Evolutionary conservation across 30 jellyfish, hydroid and myxozoan species (phyloP).

Genomic region (Mastigias papua): DNA sequence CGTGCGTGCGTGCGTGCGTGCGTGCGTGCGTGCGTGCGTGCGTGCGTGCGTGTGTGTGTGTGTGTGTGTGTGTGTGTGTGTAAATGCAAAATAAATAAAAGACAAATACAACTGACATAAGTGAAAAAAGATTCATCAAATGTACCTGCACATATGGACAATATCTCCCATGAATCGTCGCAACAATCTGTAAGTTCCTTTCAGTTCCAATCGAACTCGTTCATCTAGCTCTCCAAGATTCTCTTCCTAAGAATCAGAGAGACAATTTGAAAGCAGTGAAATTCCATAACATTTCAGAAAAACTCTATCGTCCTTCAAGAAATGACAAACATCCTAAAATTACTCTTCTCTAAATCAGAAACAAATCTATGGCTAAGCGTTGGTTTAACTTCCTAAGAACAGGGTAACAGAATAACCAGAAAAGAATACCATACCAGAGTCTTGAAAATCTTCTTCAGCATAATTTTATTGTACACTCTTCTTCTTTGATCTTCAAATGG

Average conservation of each 20-base stretch:
- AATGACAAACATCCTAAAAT: no score
- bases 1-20: no score
- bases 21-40: no score
- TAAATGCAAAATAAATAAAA: no score
- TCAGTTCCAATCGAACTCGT: constrained; percentile 82
- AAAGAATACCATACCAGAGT: constrained; percentile 70
- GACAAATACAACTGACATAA: no score
- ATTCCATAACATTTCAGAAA: no score
- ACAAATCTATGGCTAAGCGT: no score
- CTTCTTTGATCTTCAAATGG: constrained; percentile 97
- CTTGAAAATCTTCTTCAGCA: constrained; percentile 80
- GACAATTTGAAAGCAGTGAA: background rate
- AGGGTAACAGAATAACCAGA: background rate
- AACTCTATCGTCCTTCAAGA: no score
- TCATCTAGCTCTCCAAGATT: constrained; percentile 91
- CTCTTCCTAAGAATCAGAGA: constrained; percentile 71
- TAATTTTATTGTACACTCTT: constrained; percentile 74
- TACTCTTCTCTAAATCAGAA: no score
- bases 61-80: no score
- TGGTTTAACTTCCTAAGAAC: background rate
- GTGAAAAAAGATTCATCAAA: no score
- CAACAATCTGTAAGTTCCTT: constrained; percentile 60
- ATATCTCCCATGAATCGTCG: constrained; percentile 91
- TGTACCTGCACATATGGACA: constrained; percentile 95
- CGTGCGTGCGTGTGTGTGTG: no score